These are phyloP conservation scores for Hyles lineata DNA, from an alignment of 2,888 invertebrate species.

Conservation along the genomic window DNA sequence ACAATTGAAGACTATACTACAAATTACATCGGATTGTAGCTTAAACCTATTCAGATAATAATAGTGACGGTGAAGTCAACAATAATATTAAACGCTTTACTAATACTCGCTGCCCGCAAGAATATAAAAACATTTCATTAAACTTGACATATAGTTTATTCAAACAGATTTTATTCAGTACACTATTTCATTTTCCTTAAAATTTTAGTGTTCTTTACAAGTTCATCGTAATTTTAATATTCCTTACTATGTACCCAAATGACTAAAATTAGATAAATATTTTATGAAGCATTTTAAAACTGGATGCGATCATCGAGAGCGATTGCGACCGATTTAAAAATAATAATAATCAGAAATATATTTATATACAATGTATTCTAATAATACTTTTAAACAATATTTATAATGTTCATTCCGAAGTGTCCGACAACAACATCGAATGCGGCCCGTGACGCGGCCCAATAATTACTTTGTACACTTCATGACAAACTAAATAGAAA, in stretches of 20 bases:
- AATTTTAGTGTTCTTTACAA: slow-evolving; percentile 18
- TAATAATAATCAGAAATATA: slow-evolving; percentile 71
- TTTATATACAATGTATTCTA: slow-evolving; percentile 81
- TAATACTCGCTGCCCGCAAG: slow-evolving; percentile 14
- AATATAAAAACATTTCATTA: slow-evolving; percentile 17
- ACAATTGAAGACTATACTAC: neutral
- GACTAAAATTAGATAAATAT: slow-evolving; percentile 28
- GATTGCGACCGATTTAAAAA: slow-evolving; percentile 48
- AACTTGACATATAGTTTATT: slow-evolving; percentile 10
- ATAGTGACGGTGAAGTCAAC: neutral
- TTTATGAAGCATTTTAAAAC: slow-evolving; percentile 25
- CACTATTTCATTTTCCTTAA: slow-evolving; percentile 5
- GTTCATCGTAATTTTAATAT: slow-evolving; percentile 9
- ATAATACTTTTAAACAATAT: slow-evolving; percentile 84
- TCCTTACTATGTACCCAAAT: slow-evolving; percentile 19
- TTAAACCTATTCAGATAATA: neutral
- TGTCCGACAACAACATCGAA: slow-evolving; percentile 64
- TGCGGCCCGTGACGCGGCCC: slow-evolving; percentile 63
- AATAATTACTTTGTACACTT: slow-evolving; percentile 81
- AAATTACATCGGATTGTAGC: neutral
- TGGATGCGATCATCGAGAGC: slow-evolving; percentile 28
- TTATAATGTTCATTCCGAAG: slow-evolving; percentile 72
- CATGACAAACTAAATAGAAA: slow-evolving; percentile 78
- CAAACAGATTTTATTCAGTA: slow-evolving; percentile 13
- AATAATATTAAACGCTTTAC: neutral